These are phyloP conservation scores for Otocyon megalotis DNA, from an alignment of 2,113 vertebrate species.

Conservation along the genomic window DNA sequence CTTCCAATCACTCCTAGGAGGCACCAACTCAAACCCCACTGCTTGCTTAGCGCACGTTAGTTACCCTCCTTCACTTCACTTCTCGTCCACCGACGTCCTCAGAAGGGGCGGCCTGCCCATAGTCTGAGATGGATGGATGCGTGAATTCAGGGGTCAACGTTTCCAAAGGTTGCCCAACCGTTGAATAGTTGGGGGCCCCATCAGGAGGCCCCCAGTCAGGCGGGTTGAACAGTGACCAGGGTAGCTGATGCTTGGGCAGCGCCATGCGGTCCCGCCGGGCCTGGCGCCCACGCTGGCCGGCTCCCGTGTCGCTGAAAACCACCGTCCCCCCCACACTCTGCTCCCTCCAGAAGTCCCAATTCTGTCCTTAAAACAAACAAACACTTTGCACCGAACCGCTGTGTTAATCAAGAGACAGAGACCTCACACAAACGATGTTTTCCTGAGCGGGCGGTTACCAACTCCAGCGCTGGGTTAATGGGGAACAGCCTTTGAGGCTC, in stretches of 20 bases:
- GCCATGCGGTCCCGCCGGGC: not conserved
- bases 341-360: not conserved
- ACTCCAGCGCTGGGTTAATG: not conserved
- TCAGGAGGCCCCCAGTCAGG: accelerated
- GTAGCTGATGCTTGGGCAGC: accelerated
- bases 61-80: accelerated
- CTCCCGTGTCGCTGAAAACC: accelerated
- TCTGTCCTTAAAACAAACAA: not conserved
- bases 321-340: accelerated
- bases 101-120: accelerated
- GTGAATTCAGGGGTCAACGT: accelerated
- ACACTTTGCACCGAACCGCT: accelerated
- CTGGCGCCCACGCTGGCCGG: accelerated
- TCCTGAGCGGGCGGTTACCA: accelerated
- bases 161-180: too few relatives aligned
- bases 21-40: accelerated
- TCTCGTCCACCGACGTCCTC: not conserved
- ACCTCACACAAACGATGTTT: not conserved
- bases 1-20: not conserved
- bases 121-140: accelerated
- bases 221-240: accelerated
- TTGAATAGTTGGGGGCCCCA: too few relatives aligned
- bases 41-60: accelerated
- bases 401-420: not conserved
- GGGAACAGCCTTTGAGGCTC: accelerated